These are phyloP conservation scores for Drosophila cognata DNA, from an alignment of 2,888 invertebrate genomes.

Conservation along the genomic window DNA sequence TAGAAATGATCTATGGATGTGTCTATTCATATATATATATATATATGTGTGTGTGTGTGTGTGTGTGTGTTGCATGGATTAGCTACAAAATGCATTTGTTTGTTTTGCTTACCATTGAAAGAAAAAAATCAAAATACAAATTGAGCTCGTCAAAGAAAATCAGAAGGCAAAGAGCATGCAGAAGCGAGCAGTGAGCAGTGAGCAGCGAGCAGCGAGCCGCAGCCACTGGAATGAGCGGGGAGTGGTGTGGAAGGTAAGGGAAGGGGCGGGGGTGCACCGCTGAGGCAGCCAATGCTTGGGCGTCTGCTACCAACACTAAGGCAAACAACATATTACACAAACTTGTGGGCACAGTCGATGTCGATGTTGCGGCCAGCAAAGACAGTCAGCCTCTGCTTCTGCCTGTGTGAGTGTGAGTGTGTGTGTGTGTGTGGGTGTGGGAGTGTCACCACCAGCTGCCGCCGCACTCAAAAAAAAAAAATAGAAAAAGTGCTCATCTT, in stretches of 20 bases:
- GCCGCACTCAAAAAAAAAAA: constrained; percentile 17
- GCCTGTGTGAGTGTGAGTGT: constrained; percentile 8
- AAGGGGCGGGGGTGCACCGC: not conserved
- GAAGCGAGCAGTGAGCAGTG: constrained; percentile 20
- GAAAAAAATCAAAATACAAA: constrained; percentile 35
- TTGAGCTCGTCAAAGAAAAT: constrained; percentile 13
- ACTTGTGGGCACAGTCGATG: constrained; percentile 81
- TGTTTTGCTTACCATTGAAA: constrained; percentile 37
- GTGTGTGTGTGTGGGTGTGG: constrained; percentile 54
- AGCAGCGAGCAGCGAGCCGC: constrained; percentile 25
- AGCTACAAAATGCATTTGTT: constrained; percentile 29
- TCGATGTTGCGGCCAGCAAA: constrained; percentile 73
- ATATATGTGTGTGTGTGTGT: rapidly evolving
- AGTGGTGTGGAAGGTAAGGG: not conserved
- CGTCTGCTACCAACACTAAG: constrained; percentile 47
- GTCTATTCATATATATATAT: not conserved
- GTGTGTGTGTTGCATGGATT: constrained; percentile 10
- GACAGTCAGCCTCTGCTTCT: constrained; percentile 10
- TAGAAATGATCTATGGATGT: not conserved
- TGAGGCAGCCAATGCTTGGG: constrained; percentile 63
- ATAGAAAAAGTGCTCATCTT: constrained; percentile 48
- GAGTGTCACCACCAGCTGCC: constrained; percentile 73
- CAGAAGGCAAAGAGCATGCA: constrained; percentile 14
- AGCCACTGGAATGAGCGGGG: constrained; percentile 27
- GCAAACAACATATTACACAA: constrained; percentile 57